phyloP scores from a whole-genome alignment of 2,888 invertebrate species.

The Xanthia togata region DNA sequence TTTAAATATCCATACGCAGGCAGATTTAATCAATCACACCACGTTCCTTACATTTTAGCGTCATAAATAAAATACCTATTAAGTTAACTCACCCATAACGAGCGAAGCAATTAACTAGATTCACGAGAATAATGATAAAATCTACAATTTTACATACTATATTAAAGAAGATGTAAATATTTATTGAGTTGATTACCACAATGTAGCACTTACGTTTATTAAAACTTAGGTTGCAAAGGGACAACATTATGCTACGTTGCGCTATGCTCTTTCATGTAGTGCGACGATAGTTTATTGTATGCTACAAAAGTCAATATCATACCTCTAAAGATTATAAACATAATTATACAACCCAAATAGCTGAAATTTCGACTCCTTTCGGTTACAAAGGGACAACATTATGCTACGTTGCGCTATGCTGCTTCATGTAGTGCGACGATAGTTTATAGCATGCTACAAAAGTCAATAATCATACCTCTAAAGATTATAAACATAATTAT shows the following conservation, averaged over 20 bases:
- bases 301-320: background rate
- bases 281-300: background rate
- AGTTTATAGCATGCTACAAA: background rate
- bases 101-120: conserved; percentile 54
- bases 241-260: background rate
- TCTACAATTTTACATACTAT: conserved; percentile 64
- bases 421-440: background rate
- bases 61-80: conserved; percentile 52
- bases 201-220: conserved; percentile 36
- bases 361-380: background rate
- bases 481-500: background rate
- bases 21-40: conserved; percentile 29
- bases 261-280: background rate
- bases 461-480: background rate
- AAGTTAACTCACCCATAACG: conserved; percentile 55
- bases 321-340: background rate
- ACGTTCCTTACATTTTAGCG: conserved; percentile 16
- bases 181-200: conserved; percentile 64
- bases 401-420: background rate
- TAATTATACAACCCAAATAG: too few species aligned
- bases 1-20: background rate
- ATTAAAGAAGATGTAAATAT: conserved; percentile 78
- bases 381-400: background rate
- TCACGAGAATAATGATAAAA: conserved; percentile 57
- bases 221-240: conserved; percentile 13